Evolutionary conservation across 2,888 invertebrate genomes (phyloP), one percentile per base, ranked within the genome.

Genomic region (Drosophila affinis): DNA sequence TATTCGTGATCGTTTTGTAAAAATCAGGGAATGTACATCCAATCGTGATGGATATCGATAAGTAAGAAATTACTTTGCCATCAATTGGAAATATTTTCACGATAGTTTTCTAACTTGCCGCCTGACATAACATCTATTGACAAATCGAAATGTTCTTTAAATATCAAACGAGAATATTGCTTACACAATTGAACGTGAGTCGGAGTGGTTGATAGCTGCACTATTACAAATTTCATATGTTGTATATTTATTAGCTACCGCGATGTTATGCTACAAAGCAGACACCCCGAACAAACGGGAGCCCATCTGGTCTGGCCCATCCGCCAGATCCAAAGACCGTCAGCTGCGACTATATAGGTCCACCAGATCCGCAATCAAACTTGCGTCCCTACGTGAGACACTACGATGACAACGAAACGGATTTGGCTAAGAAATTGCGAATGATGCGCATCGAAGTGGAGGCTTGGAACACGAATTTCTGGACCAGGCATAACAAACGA

Each of bases 401-500:
- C 88, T 93, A 94, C 79, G 93, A 94, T 3, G 77, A 93, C 3
- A 93, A 95, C 81, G 97, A 98, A 92, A 95, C 95, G 0, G 75
- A 87, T 1, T 85, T 95, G 60, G 96, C 97, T 83, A 94, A 93
- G 78, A 91, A 92, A 76, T 94, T 95, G 80, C 93, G 97, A 70
- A 90, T 94, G 77, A 91, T 94, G 76, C 94, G 95, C 85, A 93
- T 94, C 75, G 94, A 95, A 71, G 95, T 96, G 0, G 96, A 97
- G 84, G 93, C 94, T 63, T 98, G 97, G 97, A 97, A 97, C 91
- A 95, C 97, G 76, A 93, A 93, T 45, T 98, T 97, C 92, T 98
- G 98, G 98, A 93, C 93, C 0, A 93, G 93, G 72, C 97, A 98
- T 84, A 98, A 98, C 89, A 93, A 93, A 27, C 94, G 93, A 62